A percentile compares a stretch with the other conserved stretches of the same genome.
Evolutionary conservation across 2,113 vertebrate species (phyloP).

Genomic region (Myotis lucifugus): DNA sequence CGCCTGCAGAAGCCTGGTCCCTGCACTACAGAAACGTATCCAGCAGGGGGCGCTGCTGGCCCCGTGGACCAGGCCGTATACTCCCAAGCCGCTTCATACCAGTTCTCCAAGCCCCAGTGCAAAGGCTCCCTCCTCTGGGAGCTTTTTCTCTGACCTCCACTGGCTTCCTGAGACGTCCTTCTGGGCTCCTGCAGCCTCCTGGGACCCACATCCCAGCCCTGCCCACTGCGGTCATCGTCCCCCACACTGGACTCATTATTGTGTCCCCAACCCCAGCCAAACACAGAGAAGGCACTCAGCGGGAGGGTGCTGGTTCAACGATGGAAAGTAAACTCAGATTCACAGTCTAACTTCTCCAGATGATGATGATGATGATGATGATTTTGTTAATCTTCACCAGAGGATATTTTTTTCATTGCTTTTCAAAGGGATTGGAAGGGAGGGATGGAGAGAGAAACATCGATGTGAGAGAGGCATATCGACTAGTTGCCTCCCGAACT

Average conservation of each 20-base stretch:
- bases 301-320: not conserved
- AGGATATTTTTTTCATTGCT: no score
- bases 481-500: no score
- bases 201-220: not conserved
- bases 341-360: not conserved
- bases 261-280: not conserved
- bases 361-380: not conserved
- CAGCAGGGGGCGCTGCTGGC: conserved; percentile 46
- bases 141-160: not conserved
- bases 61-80: not conserved
- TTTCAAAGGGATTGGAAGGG: no score
- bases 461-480: no score
- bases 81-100: rapidly evolving
- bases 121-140: not conserved
- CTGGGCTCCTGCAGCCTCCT: not conserved
- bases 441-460: no score
- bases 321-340: not conserved
- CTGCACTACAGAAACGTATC: not conserved
- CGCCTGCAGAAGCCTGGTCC: rapidly evolving
- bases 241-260: not conserved
- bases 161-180: not conserved
- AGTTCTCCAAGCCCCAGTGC: rapidly evolving
- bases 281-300: not conserved
- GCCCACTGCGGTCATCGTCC: not conserved
- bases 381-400: no score